Evolutionary conservation across 2,113 vertebrate species (phyloP), one percentile per base, ranked within the genome.

Genomic region (Stegostoma tigrinum): DNA sequence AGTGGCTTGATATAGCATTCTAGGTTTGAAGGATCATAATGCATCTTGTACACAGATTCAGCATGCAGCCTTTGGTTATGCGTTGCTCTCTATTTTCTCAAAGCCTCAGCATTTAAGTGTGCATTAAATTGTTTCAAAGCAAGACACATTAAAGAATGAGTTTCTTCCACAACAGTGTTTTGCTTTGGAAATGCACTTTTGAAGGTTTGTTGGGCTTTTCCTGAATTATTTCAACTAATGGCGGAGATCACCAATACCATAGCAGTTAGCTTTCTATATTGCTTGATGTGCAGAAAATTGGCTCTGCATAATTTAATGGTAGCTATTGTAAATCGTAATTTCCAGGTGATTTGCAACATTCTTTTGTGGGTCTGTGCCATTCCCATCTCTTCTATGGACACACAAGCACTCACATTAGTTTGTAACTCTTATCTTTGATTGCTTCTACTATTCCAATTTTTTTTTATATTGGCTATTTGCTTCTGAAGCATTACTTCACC

Each of bases 41-140:
- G 34, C 19, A 15, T 93, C 64, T 64, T 55, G 61, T 61, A 34
- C 66, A 38, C 89, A 93, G 64, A 6, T 67, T 38, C 2, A 93
- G 66, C 38, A 66, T 38, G 23, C 17, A 38, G 17, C n/a, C 89
- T 66, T 66, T 93, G 89, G 66, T 93, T 38, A 23, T 93, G 89
- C 1, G 0, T 61, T 19, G 17, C 42, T 15, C 27, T 64, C n/a
- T 93, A 19, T n/a, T 38, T 93, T 93, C 34, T 93, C 61, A 66
- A 23, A 30, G 66, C 89, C 61, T 93, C 19, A 5, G 61, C 55
- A 93, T 66, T 93, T 38, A 66, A 66, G 89, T 14, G 8, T 66
- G 89, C 89, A 93, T 38, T 21, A 93, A 66, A 66, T 93, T 91
- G 15, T 91, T 64, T 14, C 87, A 91, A 91, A 91, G 27, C 55